These are phyloP conservation scores for Mustela lutreola DNA, from an alignment of 2,113 vertebrate genomes.

Conservation along the genomic window DNA sequence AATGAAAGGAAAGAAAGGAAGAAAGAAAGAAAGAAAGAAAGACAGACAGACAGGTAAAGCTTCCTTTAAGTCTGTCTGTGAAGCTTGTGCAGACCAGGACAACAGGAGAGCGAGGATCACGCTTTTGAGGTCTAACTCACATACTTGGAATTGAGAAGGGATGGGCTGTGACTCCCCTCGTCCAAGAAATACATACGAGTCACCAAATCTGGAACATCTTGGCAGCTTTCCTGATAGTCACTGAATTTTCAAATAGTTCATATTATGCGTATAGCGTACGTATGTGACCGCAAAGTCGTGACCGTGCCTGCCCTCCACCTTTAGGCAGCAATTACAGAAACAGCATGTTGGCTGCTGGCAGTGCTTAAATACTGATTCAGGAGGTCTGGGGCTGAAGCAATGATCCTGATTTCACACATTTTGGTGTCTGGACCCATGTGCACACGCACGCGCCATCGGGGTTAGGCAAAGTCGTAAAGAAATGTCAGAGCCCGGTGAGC, in stretches of 20 bases:
- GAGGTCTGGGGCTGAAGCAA: background rate
- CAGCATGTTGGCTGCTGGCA: fast-evolving
- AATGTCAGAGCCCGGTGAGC: fast-evolving
- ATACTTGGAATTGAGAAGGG: background rate
- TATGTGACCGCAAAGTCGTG: background rate
- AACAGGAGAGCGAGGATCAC: too few relatives aligned
- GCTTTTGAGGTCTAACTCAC: background rate
- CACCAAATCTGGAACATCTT: background rate
- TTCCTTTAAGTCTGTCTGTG: background rate
- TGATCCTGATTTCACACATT: background rate
- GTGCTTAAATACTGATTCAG: fast-evolving
- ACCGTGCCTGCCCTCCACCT: fast-evolving
- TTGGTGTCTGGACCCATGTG: background rate
- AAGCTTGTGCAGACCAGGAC: background rate
- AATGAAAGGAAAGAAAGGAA: background rate
- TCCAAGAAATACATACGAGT: background rate
- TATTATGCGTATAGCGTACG: fast-evolving
- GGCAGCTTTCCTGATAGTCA: background rate
- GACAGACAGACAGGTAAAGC: background rate
- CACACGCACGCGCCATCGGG: fast-evolving
- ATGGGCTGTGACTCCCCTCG: background rate
- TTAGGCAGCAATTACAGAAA: fast-evolving
- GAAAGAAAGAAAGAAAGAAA: background rate
- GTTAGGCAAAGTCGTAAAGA: fast-evolving
- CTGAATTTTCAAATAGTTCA: background rate